phyloP scores from a whole-genome alignment of 2,113 vertebrate genomes.

The Sander lucioperca region DNA sequence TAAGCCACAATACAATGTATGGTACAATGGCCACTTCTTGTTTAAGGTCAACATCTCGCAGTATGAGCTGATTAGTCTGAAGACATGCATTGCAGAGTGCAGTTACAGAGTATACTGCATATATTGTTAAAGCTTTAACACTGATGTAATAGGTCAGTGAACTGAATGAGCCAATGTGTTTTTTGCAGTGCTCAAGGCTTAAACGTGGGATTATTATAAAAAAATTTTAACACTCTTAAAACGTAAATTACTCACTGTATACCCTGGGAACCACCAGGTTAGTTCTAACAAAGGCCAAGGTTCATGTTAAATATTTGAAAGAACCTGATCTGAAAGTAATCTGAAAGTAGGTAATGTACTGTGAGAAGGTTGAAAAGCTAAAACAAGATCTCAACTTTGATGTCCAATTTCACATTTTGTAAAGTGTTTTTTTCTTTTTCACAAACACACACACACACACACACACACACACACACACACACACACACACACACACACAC shows the following conservation, averaged over 20 bases:
- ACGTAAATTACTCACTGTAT: conserved; percentile 13
- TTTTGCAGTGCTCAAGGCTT: conserved; percentile 15
- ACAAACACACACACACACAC: too few species aligned
- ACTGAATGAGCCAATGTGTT: conserved; percentile 6
- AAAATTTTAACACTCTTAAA: conserved; percentile 33
- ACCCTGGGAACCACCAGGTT: background rate
- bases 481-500: background rate
- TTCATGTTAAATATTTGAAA: conserved; percentile 3
- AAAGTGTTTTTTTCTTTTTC: too few species aligned
- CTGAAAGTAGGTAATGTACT: background rate
- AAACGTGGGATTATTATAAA: conserved; percentile 30
- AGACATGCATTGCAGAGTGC: background rate
- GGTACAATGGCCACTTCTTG: background rate
- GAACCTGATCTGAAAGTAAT: background rate
- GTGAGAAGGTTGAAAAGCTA: conserved; percentile 2
- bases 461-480: too few species aligned
- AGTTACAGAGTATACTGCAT: background rate
- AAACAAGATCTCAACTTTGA: conserved; percentile 4
- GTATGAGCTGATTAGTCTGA: background rate
- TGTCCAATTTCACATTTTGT: background rate
- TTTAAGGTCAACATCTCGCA: background rate
- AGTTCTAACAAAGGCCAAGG: background rate
- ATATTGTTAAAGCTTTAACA: conserved; percentile 14
- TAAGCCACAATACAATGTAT: background rate
- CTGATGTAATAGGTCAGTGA: conserved; percentile 20